Conservation (phyloP, 2,888 invertebrate genomes). For the Oithona nana region DNA sequence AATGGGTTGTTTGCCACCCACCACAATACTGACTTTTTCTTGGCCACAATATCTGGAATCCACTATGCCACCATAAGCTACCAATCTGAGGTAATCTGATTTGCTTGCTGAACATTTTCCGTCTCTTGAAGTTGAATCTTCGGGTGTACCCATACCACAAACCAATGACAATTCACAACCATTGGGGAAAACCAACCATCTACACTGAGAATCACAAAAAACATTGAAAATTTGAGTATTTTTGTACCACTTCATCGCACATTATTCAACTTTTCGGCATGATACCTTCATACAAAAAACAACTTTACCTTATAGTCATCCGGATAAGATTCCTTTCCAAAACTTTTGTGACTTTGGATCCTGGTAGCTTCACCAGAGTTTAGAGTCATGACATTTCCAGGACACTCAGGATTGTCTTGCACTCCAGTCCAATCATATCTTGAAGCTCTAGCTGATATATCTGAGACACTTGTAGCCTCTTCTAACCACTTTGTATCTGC, state of each 20-base stretch:
- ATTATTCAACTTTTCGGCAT: background rate
- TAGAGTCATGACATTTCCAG: background rate
- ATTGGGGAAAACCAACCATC: background rate
- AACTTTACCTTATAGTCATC: background rate
- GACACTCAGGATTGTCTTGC: background rate
- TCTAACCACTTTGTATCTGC: too few relatives aligned
- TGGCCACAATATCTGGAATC: background rate
- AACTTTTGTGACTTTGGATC: background rate
- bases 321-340: background rate
- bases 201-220: background rate
- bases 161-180: background rate
- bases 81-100: slow-evolving; percentile 5
- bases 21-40: background rate
- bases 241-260: background rate
- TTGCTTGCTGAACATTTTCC: background rate
- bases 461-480: too few relatives aligned
- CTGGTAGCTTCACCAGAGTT: background rate
- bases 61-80: background rate
- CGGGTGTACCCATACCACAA: background rate
- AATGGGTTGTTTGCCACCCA: slow-evolving; percentile 1
- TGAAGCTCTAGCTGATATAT: background rate
- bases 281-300: too few relatives aligned
- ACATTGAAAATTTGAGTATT: too few relatives aligned
- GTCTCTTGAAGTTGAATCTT: background rate
- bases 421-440: background rate